These are phyloP conservation scores for Zaprionus lachaisei DNA, from an alignment of 1,140 invertebrate species.

Conservation along the genomic window DNA sequence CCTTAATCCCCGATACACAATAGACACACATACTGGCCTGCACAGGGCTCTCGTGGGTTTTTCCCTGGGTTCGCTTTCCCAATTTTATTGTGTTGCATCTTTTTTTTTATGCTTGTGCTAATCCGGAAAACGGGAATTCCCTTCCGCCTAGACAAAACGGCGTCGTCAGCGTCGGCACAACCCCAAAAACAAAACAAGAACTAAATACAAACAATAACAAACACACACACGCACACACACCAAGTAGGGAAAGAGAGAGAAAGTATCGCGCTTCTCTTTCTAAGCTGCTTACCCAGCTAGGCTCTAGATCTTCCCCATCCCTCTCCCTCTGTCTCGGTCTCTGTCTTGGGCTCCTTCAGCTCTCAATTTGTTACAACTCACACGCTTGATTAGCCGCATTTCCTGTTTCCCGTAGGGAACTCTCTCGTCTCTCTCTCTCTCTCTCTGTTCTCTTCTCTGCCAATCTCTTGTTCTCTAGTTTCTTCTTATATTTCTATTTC, in stretches of 20 bases:
- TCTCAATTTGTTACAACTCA: constrained; percentile 70
- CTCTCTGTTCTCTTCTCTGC: neutral
- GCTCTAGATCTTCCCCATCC: neutral
- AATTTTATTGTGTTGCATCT: constrained; percentile 17
- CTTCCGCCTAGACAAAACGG: constrained; percentile 65
- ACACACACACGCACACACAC: neutral
- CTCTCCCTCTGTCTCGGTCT: neutral
- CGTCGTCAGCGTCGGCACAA: constrained; percentile 23
- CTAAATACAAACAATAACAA: constrained; percentile 12
- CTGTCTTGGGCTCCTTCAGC: neutral
- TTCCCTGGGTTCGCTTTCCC: constrained; percentile 15
- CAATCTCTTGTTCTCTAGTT: neutral
- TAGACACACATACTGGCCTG: neutral
- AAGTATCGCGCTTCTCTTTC: neutral
- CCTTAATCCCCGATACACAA: constrained; percentile 57
- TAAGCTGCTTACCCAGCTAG: constrained; percentile 36
- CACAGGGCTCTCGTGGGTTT: constrained; percentile 25
- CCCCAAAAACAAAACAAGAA: constrained; percentile 19
- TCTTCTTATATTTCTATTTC: constrained; percentile 3
- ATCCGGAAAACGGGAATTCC: constrained; percentile 81
- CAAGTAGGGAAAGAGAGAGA: neutral
- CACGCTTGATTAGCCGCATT: constrained; percentile 78
- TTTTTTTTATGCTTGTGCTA: constrained; percentile 54
- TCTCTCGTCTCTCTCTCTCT: neutral
- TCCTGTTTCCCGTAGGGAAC: constrained; percentile 57